Evolutionary conservation across 2,113 vertebrate genomes (phyloP).

Genomic region (Tor tambroides): DNA sequence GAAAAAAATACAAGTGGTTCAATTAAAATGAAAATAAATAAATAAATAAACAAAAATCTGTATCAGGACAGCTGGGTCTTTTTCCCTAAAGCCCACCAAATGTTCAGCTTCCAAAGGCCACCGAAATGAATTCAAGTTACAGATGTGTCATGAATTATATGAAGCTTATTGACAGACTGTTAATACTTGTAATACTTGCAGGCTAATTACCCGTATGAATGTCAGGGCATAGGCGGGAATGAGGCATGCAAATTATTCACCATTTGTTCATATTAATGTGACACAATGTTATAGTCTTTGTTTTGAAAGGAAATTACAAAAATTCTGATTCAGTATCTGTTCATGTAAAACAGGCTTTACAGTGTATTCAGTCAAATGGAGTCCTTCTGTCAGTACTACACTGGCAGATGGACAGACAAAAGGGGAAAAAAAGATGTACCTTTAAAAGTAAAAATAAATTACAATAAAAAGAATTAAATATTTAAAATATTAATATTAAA

Average conservation of each 20-base stretch:
- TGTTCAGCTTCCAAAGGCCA: conserved; percentile 22
- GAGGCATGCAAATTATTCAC: conserved; percentile 33
- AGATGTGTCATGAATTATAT: conserved; percentile 37
- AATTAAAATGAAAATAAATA: neutral
- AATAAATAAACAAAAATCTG: neutral
- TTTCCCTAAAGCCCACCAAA: conserved; percentile 11
- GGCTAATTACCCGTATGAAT: conserved; percentile 40
- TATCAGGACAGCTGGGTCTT: conserved; percentile 29
- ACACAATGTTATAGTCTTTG: conserved; percentile 25
- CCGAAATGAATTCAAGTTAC: conserved; percentile 26
- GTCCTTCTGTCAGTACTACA: neutral
- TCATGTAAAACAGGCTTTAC: neutral
- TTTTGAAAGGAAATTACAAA: conserved; percentile 4
- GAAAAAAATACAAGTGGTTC: neutral
- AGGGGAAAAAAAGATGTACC: neutral
- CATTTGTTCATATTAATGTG: conserved; percentile 36
- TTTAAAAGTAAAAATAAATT: no score
- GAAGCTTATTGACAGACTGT: conserved; percentile 43
- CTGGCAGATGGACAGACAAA: conserved; percentile 27
- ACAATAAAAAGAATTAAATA: neutral
- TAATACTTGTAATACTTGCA: conserved; percentile 36
- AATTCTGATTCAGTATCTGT: conserved; percentile 12
- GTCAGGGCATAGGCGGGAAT: conserved; percentile 27
- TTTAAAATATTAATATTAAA: no score
- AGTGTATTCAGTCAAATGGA: neutral